Evolutionary conservation across 2,113 vertebrate species (phyloP).

Genomic region (Erinaceus europaeus): DNA sequence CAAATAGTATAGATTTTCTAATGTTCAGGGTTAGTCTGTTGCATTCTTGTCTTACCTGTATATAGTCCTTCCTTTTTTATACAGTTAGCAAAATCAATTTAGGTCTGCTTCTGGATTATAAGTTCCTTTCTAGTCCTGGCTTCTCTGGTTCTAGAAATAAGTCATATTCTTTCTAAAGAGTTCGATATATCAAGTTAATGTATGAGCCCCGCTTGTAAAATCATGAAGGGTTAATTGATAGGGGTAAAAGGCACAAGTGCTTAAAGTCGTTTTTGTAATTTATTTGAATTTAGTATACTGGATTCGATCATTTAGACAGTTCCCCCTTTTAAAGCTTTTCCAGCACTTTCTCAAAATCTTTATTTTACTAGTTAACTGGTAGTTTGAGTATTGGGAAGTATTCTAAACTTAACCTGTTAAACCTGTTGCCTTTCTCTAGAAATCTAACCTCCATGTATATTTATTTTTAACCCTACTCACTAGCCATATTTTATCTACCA

Average conservation of each 20-base stretch:
- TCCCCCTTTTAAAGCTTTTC: neutral
- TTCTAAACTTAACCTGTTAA: neutral
- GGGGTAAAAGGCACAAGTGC: neutral
- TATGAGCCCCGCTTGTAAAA: neutral
- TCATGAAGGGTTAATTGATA: neutral
- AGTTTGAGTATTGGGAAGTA: neutral
- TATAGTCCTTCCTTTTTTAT: neutral
- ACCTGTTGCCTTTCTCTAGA: neutral
- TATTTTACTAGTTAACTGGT: conserved; percentile 10
- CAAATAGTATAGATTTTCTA: neutral
- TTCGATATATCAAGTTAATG: neutral
- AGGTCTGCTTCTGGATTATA: neutral
- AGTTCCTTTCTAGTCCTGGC: neutral
- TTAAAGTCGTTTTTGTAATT: conserved; percentile 16
- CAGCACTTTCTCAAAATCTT: neutral
- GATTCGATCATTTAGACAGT: neutral
- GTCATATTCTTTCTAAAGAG: neutral
- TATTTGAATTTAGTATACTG: neutral
- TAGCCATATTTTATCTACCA: neutral
- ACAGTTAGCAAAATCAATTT: neutral
- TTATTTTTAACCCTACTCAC: neutral
- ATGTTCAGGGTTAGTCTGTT: neutral
- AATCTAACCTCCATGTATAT: neutral
- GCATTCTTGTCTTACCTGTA: neutral
- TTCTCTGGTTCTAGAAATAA: neutral